A percentile compares a stretch with the other conserved stretches of the same genome.
phyloP scores from a whole-genome alignment of 2,888 invertebrate species.

The Exocentrus adspersus region DNA sequence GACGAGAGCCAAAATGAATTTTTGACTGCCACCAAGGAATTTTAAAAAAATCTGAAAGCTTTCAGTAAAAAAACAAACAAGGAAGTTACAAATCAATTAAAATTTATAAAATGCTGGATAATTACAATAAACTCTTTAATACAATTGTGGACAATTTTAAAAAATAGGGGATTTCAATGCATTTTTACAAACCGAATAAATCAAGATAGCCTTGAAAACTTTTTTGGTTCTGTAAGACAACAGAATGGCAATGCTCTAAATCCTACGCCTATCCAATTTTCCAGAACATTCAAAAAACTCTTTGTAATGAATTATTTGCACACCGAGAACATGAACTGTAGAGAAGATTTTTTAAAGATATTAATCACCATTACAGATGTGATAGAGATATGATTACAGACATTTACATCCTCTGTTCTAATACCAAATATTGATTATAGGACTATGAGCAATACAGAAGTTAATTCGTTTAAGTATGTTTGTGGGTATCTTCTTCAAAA shows the following conservation, averaged over 20 bases:
- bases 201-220: constrained; percentile 3
- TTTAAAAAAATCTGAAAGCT: neutral
- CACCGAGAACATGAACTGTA: neutral
- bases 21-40: neutral
- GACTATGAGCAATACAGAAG: neutral
- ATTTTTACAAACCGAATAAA: constrained; percentile 1
- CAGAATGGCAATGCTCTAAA: constrained; percentile 4
- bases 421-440: neutral
- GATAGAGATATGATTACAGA: neutral
- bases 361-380: neutral
- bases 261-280: constrained; percentile 1
- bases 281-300: neutral
- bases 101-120: neutral
- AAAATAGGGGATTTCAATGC: neutral
- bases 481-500: neutral
- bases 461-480: neutral
- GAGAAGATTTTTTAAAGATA: neutral
- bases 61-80: neutral
- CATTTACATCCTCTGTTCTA: neutral
- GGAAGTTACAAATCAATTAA: neutral
- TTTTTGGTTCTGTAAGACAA: neutral
- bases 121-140: neutral
- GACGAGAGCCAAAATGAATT: neutral
- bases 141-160: neutral
- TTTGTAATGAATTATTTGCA: too few relatives aligned